Base-by-base conservation (phyloP, 2,888 invertebrate genomes). In the Tribolium freemani region DNA sequence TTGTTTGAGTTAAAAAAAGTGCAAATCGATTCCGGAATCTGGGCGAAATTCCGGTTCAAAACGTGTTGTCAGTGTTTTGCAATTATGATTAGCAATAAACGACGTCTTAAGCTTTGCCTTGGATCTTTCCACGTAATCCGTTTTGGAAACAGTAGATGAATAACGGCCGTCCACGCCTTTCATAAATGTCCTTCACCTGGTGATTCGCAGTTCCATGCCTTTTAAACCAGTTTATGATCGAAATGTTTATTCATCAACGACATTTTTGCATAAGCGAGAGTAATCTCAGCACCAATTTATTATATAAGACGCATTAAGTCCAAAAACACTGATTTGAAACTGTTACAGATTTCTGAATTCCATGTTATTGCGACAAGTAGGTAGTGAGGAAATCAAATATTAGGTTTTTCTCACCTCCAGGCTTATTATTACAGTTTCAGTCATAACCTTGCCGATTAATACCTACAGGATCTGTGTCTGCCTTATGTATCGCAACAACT, bases 161-260 rank as follows among this genome's bases (percentile, higher is more conserved):
- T 76, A 78, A 78, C 71, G 72, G 69, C 66, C 45, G 76, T 74
- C 78, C 77, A 77, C 78, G 75, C 78, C 78, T 78, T 78, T 77
- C 72, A 74, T 71, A 64, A 70, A 54, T 70, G 76, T 70, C 77
- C 78, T 78, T 78, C 78, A 77, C 76, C 78, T 75, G 75, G 72
- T 74, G 76, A 71, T 75, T 73, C 78, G 76, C 71, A 38, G 38
- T 63, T 68, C 50, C 68, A 61, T 58, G 44, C 20, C 45, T 54
- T 64, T 57, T 67, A 56, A 67, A 67, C 56, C 67, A 67, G 56
- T 57, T 66, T 31, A 54, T 31, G 30, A 44, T 44, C 9, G 45
- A 46, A 26, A 63, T 54, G 38, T 64, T 53, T 64, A 50, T 51
- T 63, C 50, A 63, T 50, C 63, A 9, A 20, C 53, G 31, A 45